Conservation (phyloP, 1,140 invertebrate species). For the Tetramorium alpestre region DNA sequence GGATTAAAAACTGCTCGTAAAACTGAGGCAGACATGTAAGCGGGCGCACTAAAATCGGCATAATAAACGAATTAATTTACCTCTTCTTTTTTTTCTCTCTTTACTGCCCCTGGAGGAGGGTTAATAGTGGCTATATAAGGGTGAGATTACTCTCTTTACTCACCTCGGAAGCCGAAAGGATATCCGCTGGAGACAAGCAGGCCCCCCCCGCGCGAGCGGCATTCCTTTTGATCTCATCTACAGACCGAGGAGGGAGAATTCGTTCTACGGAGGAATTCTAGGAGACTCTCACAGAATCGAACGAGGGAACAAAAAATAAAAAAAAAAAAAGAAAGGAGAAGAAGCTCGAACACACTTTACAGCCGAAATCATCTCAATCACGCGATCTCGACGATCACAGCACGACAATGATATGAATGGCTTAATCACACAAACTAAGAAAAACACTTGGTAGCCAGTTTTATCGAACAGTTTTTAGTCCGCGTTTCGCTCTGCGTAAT, state of each 20-base stretch:
- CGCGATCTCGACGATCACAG: constrained; percentile 37
- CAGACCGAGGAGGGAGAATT: constrained; percentile 78
- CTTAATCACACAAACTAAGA: constrained; percentile 75
- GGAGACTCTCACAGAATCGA: constrained; percentile 81
- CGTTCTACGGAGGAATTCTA: constrained; percentile 82
- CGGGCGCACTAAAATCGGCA: constrained; percentile 47
- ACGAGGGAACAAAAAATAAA: constrained; percentile 61
- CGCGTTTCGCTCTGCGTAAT: constrained; percentile 71
- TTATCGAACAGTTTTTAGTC: constrained; percentile 82
- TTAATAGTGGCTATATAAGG: constrained; percentile 68
- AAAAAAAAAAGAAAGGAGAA: neutral
- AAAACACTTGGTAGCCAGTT: constrained; percentile 72
- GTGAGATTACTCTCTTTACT: constrained; percentile 82
- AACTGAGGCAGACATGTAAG: constrained; percentile 68
- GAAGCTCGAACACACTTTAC: constrained; percentile 13
- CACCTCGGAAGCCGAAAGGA: constrained; percentile 83
- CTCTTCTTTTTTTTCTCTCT: constrained; percentile 52
- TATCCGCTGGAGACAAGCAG: constrained; percentile 83
- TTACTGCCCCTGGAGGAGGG: constrained; percentile 26
- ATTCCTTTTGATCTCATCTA: constrained; percentile 84
- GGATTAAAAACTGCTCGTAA: constrained; percentile 79
- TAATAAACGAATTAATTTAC: constrained; percentile 51
- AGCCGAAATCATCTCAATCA: constrained; percentile 19
- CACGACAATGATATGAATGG: constrained; percentile 72
- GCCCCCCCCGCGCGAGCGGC: constrained; percentile 77